A percentile compares a stretch with the other conserved stretches of the same genome.
Evolutionary conservation across 2,797 vertebrate species (phyloP).

Genomic region (Artibeus lituratus): DNA sequence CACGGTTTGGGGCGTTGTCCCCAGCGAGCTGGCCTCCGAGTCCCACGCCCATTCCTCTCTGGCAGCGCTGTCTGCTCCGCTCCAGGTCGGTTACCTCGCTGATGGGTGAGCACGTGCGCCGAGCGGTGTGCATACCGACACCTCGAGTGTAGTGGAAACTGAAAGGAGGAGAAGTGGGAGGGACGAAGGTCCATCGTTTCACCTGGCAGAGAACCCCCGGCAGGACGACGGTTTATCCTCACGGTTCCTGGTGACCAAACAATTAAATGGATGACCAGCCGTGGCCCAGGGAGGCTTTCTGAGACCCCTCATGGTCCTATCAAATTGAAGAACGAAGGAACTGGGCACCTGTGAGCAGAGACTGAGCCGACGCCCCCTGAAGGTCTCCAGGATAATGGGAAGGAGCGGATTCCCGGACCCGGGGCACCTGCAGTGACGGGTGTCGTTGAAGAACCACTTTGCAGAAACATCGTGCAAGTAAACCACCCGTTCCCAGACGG

Average conservation of each 20-base stretch:
- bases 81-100: accelerated
- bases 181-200: neutral
- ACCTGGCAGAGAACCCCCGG: neutral
- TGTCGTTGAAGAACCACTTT: neutral
- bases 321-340: neutral
- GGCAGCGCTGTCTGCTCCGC: accelerated
- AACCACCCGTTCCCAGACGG: neutral
- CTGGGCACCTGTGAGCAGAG: neutral
- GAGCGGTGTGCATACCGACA: accelerated
- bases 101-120: accelerated
- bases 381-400: neutral
- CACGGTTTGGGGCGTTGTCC: accelerated
- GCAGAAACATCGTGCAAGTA: neutral
- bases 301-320: too few relatives aligned
- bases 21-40: too few relatives aligned
- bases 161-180: neutral
- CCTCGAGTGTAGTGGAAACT: neutral
- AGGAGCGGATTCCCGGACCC: neutral
- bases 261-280: neutral
- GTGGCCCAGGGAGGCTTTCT: too few relatives aligned
- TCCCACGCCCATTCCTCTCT: accelerated
- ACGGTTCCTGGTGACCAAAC: neutral
- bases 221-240: neutral
- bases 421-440: neutral
- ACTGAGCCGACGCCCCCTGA: too few relatives aligned